Conservation (phyloP, 2,113 vertebrate genomes). For the Antechinus stuartii region DNA sequence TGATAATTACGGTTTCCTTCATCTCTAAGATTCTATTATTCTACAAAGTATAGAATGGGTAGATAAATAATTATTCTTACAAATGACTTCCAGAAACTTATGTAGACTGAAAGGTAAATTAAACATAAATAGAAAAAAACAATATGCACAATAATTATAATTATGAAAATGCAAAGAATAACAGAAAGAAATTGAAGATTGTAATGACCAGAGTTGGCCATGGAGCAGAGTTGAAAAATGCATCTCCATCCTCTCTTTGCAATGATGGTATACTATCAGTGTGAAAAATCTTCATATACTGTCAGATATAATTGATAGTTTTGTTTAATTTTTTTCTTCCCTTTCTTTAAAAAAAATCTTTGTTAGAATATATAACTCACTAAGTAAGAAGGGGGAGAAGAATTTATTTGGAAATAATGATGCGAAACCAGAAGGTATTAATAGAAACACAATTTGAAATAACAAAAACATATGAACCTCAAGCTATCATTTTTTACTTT, state of each 20-base stretch:
- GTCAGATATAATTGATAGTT: not conserved
- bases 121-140: not conserved
- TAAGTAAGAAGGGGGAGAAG: not conserved
- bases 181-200: not conserved
- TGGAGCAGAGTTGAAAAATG: not conserved
- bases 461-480: not conserved
- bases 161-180: not conserved
- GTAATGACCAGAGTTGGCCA: not conserved
- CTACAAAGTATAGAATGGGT: slow-evolving; percentile 10
- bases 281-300: not conserved
- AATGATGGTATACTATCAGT: not conserved
- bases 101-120: not conserved
- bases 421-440: not conserved
- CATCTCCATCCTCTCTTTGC: not conserved
- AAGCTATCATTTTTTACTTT: not conserved
- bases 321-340: not conserved
- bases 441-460: not conserved
- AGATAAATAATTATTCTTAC: slow-evolving; percentile 10
- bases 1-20: slow-evolving; percentile 3
- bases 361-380: not conserved
- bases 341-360: not conserved
- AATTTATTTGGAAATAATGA: not conserved
- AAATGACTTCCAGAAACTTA: not conserved
- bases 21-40: not conserved
- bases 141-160: not conserved